Percentiles rank a stretch among this genome's conserved stretches.
phyloP scores from a whole-genome alignment of 2,113 vertebrate species.

The Gavia stellata region DNA sequence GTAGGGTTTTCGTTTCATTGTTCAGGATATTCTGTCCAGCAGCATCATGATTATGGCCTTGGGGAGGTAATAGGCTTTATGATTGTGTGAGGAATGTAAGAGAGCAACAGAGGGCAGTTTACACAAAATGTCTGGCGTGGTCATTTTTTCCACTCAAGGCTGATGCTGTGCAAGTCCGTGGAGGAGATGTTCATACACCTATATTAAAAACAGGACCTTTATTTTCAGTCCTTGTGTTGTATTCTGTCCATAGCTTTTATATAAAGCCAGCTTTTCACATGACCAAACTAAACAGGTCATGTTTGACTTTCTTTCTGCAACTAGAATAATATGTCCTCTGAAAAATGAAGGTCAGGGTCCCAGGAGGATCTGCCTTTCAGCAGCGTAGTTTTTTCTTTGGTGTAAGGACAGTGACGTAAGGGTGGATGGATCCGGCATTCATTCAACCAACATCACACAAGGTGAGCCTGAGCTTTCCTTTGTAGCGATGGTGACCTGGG shows the following conservation, averaged over 20 bases:
- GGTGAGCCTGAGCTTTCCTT: neutral
- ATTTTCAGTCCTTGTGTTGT: neutral
- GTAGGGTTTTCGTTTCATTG: neutral
- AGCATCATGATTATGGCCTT: neutral
- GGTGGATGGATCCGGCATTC: neutral
- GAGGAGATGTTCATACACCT: neutral
- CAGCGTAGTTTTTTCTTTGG: neutral
- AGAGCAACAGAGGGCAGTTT: conserved; percentile 7
- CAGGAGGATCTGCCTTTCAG: neutral
- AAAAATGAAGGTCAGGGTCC: neutral
- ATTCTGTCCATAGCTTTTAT: neutral
- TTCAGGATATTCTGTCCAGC: neutral
- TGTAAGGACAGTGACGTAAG: neutral
- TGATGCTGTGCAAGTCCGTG: neutral
- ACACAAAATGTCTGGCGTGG: neutral
- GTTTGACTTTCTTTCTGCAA: neutral
- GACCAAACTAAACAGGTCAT: neutral
- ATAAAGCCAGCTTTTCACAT: neutral
- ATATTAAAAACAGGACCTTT: neutral
- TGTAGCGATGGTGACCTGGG: neutral
- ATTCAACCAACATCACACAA: neutral
- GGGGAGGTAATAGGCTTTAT: conserved; percentile 6
- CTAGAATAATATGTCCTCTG: neutral
- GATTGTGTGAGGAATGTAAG: neutral
- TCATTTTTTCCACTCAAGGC: conserved; percentile 15